Percentiles rank a stretch among this genome's conserved stretches.
These are phyloP conservation scores for Cacoxenus indagator DNA, from an alignment of 2,888 invertebrate species.

Conservation along the genomic window DNA sequence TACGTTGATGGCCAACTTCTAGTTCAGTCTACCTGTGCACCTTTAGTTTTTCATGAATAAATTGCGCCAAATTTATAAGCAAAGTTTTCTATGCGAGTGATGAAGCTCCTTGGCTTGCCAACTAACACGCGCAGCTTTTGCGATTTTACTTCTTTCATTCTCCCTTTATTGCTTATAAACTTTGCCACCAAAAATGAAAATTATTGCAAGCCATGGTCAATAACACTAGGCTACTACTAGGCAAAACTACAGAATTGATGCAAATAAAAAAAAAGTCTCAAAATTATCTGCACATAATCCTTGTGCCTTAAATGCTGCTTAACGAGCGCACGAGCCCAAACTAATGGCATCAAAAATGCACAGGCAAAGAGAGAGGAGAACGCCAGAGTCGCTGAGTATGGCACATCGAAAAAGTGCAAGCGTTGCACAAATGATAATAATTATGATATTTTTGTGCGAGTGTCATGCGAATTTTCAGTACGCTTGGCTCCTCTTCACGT, in stretches of 20 bases:
- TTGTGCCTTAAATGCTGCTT: constrained; percentile 4
- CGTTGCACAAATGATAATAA: constrained; percentile 1
- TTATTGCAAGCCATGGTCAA: neutral
- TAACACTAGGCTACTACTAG: neutral
- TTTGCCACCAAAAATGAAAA: neutral
- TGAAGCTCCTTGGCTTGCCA: neutral
- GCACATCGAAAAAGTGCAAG: neutral
- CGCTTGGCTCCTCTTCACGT: neutral
- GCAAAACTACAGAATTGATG: neutral
- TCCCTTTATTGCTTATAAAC: neutral
- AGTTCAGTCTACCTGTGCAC: neutral
- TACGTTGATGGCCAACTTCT: neutral
- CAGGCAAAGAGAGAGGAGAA: neutral
- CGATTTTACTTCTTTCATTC: neutral
- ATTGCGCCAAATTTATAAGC: constrained; percentile 60
- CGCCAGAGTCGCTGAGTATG: neutral
- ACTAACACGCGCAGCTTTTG: neutral
- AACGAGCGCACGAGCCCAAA: constrained; percentile 4
- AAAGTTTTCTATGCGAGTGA: constrained; percentile 48
- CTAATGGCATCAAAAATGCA: neutral
- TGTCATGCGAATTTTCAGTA: constrained; percentile 14
- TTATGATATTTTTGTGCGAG: constrained; percentile 11
- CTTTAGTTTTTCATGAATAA: constrained; percentile 53
- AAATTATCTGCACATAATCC: neutral
- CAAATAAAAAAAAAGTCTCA: neutral